These are phyloP conservation scores for Rhyacichthys aspro DNA, from an alignment of 2,797 vertebrate genomes.

Conservation along the genomic window DNA sequence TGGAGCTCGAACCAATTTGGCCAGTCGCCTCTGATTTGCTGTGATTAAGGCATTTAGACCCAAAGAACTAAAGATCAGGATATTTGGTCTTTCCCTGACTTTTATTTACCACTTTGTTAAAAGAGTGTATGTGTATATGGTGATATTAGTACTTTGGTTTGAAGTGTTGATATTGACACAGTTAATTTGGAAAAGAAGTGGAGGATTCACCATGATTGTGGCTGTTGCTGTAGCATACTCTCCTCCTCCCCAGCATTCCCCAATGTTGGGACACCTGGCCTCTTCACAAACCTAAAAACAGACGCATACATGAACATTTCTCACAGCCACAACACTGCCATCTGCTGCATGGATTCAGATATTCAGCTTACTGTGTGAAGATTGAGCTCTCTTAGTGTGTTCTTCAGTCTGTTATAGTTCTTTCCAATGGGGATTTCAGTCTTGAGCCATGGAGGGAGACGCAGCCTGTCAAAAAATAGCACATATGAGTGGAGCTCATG, in stretches of 20 bases:
- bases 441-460: constrained; percentile 96
- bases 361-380: constrained; percentile 89
- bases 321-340: neutral
- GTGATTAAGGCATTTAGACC: too few species aligned
- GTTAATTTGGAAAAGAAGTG: too few species aligned
- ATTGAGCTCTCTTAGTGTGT: constrained; percentile 90
- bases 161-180: neutral
- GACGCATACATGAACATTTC: neutral
- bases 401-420: constrained; percentile 95
- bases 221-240: constrained; percentile 93
- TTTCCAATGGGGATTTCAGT: constrained; percentile 96
- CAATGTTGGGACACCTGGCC: constrained; percentile 95
- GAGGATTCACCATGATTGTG: constrained; percentile 92
- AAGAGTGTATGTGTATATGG: too few species aligned
- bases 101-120: too few species aligned
- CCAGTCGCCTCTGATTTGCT: too few species aligned
- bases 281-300: constrained; percentile 93
- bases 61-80: too few species aligned
- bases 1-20: too few species aligned
- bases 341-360: neutral
- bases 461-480: constrained; percentile 78
- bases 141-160: neutral
- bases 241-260: constrained; percentile 97
- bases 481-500: neutral
- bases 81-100: too few species aligned